Percentiles rank a stretch among this genome's conserved stretches.
Evolutionary conservation across 2,113 vertebrate species (phyloP).

Genomic region (Carettochelys insculpta): DNA sequence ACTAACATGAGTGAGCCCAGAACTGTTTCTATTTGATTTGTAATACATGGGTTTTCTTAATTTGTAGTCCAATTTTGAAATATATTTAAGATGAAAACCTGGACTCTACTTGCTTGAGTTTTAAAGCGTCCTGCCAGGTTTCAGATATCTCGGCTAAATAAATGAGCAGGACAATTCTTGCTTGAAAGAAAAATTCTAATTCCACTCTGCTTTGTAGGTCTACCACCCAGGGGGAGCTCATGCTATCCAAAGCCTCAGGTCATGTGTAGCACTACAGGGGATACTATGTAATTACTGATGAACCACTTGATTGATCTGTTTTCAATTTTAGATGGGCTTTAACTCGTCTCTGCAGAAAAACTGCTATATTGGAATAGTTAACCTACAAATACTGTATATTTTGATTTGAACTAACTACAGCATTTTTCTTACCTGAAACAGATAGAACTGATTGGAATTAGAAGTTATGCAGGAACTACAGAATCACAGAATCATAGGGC

Average conservation of each 20-base stretch:
- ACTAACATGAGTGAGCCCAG: background rate
- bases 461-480: background rate
- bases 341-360: background rate
- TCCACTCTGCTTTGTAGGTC: background rate
- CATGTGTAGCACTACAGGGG: slow-evolving; percentile 15
- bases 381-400: background rate
- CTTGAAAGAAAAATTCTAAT: slow-evolving; percentile 30
- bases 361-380: background rate
- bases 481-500: too few species aligned
- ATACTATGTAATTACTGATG: slow-evolving; percentile 38
- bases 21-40: background rate
- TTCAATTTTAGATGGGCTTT: slow-evolving; percentile 23
- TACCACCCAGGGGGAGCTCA: slow-evolving; percentile 30
- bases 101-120: background rate
- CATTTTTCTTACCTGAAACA: background rate
- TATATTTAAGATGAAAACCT: background rate
- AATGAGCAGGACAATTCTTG: slow-evolving; percentile 24
- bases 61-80: background rate
- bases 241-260: slow-evolving; percentile 19
- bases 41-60: background rate
- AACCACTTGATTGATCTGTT: slow-evolving; percentile 12
- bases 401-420: background rate
- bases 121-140: background rate
- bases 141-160: slow-evolving; percentile 31
- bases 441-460: slow-evolving; percentile 3